Conservation (phyloP, 2,888 invertebrate genomes). For the Drosophila mimica region DNA sequence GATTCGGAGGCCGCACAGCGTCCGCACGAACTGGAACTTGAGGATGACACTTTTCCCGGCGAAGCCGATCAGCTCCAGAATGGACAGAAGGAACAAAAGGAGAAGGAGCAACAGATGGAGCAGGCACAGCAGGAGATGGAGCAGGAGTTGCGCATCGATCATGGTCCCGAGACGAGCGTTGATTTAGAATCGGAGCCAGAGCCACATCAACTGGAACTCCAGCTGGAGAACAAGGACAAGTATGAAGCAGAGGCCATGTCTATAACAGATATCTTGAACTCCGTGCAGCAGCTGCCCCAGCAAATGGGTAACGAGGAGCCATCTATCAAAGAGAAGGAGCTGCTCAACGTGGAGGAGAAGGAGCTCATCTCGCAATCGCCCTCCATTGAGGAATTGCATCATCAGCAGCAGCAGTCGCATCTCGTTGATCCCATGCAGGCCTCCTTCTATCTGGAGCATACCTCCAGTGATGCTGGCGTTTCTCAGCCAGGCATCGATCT, state of each 20-base stretch:
- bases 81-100: constrained; percentile 29
- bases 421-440: constrained; percentile 75
- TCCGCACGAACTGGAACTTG: constrained; percentile 82
- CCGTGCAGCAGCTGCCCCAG: constrained; percentile 82
- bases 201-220: constrained; percentile 2
- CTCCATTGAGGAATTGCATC: constrained; percentile 80
- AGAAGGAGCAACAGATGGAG: constrained; percentile 30
- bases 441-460: constrained; percentile 77
- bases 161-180: constrained; percentile 14
- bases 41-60: constrained; percentile 62
- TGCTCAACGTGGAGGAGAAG: constrained; percentile 79
- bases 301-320: constrained; percentile 60
- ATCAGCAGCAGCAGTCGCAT: constrained; percentile 50
- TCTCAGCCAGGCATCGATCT: constrained; percentile 14
- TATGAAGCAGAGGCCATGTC: constrained; percentile 54
- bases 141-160: constrained; percentile 7
- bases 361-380: constrained; percentile 81
- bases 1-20: constrained; percentile 82
- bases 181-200: constrained; percentile 19
- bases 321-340: constrained; percentile 68
- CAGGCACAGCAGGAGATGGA: constrained; percentile 35
- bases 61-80: constrained; percentile 47
- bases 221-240: background rate
- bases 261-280: constrained; percentile 82
- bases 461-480: constrained; percentile 53